phyloP scores from a whole-genome alignment of 2,888 invertebrate species.

The Drosophila neotestacea region DNA sequence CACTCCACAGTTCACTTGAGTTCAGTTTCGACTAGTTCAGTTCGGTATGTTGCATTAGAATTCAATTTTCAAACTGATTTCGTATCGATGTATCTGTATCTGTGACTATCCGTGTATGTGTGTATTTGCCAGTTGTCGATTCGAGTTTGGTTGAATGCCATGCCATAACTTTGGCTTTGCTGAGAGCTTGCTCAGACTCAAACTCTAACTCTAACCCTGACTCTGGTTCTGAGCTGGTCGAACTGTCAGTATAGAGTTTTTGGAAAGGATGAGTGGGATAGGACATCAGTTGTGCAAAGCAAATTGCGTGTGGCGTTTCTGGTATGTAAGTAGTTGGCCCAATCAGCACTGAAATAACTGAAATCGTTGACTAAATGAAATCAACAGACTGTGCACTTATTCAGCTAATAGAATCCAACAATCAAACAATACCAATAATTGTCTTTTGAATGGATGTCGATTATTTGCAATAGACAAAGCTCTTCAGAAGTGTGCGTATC shows the following conservation, averaged over 20 bases:
- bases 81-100: slow-evolving; percentile 28
- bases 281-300: slow-evolving; percentile 46
- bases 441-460: slow-evolving; percentile 3
- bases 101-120: slow-evolving; percentile 22
- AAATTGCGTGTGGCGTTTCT: slow-evolving; percentile 63
- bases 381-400: slow-evolving; percentile 45
- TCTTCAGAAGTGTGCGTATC: not conserved
- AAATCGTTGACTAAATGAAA: slow-evolving; percentile 51
- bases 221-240: slow-evolving; percentile 6
- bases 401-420: slow-evolving; percentile 41
- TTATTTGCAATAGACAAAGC: not conserved
- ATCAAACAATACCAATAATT: slow-evolving; percentile 40
- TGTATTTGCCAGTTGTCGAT: slow-evolving; percentile 39
- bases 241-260: slow-evolving; percentile 4
- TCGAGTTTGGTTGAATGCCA: slow-evolving; percentile 45
- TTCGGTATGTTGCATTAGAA: slow-evolving; percentile 73
- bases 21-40: slow-evolving; percentile 56
- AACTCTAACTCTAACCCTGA: slow-evolving; percentile 3
- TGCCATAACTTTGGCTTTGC: slow-evolving; percentile 76
- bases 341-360: slow-evolving; percentile 52
- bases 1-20: slow-evolving; percentile 62
- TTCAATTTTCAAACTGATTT: slow-evolving; percentile 80
- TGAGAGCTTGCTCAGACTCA: slow-evolving; percentile 20
- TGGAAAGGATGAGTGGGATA: slow-evolving; percentile 4
- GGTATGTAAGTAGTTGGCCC: slow-evolving; percentile 44